Evolutionary conservation across 2,113 vertebrate species (phyloP).

Genomic region (Anarrhichthys ocellatus): DNA sequence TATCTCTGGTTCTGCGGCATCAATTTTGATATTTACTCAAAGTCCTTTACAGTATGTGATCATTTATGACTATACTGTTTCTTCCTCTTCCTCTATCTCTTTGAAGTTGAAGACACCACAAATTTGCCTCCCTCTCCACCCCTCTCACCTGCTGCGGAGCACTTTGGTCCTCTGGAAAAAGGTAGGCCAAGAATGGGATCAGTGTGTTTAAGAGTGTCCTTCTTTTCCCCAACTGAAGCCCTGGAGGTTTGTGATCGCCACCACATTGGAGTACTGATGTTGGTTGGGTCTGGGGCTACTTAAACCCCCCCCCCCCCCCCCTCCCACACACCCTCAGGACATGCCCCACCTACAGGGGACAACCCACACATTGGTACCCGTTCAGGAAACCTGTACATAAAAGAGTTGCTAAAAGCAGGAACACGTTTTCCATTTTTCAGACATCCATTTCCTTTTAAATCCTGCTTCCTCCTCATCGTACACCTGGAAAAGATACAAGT

Average conservation of each 20-base stretch:
- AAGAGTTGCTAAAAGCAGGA: conserved; percentile 50
- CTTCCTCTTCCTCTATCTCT: conserved; percentile 39
- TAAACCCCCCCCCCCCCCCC: not conserved
- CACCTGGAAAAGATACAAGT: conserved; percentile 35
- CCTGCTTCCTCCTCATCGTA: conserved; percentile 49
- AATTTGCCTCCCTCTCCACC: conserved; percentile 98
- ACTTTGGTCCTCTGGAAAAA: conserved; percentile 91
- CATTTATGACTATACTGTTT: not conserved
- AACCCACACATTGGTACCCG: conserved; percentile 35
- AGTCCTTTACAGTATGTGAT: not conserved
- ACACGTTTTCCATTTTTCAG: conserved; percentile 57
- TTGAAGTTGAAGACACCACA: conserved; percentile 93
- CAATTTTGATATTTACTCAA: not conserved
- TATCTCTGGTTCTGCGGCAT: not conserved
- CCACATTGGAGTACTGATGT: conserved; percentile 37
- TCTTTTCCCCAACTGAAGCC: conserved; percentile 32
- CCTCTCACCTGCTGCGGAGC: conserved; percentile 95
- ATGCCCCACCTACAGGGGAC: conserved; percentile 4
- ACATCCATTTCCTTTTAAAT: conserved; percentile 60
- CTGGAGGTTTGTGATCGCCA: conserved; percentile 35
- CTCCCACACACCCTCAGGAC: not conserved
- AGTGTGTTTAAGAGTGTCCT: conserved; percentile 28
- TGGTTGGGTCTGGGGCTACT: conserved; percentile 1
- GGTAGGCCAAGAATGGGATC: conserved; percentile 83
- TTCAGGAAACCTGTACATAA: conserved; percentile 26